A percentile compares a stretch with the other conserved stretches of the same genome.
phyloP scores from a whole-genome alignment of 2,888 invertebrate genomes.

The Cephus pulcher region DNA sequence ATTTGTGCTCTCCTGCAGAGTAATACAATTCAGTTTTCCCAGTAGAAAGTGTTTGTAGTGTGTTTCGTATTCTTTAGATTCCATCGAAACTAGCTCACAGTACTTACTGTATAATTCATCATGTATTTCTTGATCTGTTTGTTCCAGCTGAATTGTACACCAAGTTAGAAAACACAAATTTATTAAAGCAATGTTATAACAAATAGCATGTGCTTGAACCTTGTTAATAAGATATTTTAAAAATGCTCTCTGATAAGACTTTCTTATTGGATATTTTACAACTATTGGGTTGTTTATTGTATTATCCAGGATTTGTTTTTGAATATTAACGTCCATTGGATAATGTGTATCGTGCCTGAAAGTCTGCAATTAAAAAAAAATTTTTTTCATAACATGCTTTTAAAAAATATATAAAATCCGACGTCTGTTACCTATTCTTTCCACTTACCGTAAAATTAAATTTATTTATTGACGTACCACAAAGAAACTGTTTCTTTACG shows the following conservation, averaged over 20 bases:
- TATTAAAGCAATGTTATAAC: background rate
- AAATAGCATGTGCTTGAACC: conserved; percentile 35
- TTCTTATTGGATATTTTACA: conserved; percentile 73
- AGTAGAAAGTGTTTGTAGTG: conserved; percentile 76
- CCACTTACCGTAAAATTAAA: conserved; percentile 43
- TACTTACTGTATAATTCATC: conserved; percentile 75
- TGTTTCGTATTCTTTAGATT: conserved; percentile 42
- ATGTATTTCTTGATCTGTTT: conserved; percentile 70
- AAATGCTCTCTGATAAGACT: conserved; percentile 74
- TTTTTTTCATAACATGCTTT: background rate
- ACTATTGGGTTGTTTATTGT: conserved; percentile 72
- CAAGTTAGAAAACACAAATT: background rate
- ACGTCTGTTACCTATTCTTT: background rate
- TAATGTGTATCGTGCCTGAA: conserved; percentile 14
- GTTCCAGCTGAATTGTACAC: conserved; percentile 67
- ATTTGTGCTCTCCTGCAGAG: conserved; percentile 77
- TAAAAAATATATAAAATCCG: background rate
- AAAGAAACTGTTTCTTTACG: conserved; percentile 52
- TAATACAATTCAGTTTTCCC: conserved; percentile 65
- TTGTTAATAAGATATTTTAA: conserved; percentile 74
- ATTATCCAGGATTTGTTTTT: conserved; percentile 70
- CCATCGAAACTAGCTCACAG: conserved; percentile 68
- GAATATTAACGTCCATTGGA: conserved; percentile 52
- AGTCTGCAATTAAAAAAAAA: conserved; percentile 15
- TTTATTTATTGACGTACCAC: conserved; percentile 48